These are phyloP conservation scores for Acronicta leporina DNA, from an alignment of 2,888 invertebrate genomes.

Conservation along the genomic window DNA sequence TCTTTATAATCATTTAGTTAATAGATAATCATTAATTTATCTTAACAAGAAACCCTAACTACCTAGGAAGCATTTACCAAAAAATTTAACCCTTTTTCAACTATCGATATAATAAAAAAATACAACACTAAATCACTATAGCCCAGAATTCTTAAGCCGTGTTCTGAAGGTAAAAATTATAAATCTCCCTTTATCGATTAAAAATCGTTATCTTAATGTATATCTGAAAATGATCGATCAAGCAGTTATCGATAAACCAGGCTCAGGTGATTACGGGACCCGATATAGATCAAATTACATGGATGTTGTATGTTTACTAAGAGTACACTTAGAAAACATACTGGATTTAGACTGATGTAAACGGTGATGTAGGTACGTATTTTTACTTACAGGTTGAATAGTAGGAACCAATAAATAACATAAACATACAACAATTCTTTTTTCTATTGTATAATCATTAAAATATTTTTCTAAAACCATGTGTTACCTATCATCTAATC, in stretches of 20 bases:
- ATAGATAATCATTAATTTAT: no score
- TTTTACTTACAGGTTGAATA: no score
- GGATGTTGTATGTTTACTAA: constrained; percentile 69
- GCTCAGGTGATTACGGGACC: constrained; percentile 70
- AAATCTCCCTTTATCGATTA: constrained; percentile 77
- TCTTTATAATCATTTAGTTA: no score
- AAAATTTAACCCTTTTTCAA: neutral
- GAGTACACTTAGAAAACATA: constrained; percentile 45
- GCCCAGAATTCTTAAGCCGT: constrained; percentile 57
- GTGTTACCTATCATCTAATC: no score
- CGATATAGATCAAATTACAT: constrained; percentile 79
- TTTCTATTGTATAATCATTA: no score
- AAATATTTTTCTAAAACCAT: no score
- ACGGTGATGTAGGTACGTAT: no score
- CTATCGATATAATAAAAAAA: constrained; percentile 18
- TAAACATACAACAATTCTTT: no score
- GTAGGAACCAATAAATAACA: no score
- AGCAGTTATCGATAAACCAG: constrained; percentile 77
- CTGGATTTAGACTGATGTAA: neutral
- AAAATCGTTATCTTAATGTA: constrained; percentile 75
- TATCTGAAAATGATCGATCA: constrained; percentile 84
- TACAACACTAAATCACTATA: constrained; percentile 30
- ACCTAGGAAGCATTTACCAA: neutral
- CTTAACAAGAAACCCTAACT: no score
- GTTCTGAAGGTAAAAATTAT: constrained; percentile 66